These are phyloP conservation scores for Scolopax rusticola DNA, from an alignment of 2,797 vertebrate genomes.

Conservation along the genomic window DNA sequence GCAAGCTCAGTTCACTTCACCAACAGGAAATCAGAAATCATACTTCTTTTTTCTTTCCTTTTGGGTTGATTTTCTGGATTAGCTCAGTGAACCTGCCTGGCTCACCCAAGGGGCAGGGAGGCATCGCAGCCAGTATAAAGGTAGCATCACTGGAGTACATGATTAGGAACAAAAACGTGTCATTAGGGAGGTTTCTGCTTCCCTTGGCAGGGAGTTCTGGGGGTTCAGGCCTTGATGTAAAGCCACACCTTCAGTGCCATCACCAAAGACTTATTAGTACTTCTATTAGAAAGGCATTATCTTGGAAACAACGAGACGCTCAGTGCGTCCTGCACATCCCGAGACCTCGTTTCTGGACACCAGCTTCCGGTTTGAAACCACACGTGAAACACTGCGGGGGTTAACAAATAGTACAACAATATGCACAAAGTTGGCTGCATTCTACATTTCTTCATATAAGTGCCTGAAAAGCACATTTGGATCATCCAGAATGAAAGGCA, in stretches of 20 bases:
- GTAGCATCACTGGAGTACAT: background rate
- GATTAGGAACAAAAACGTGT: background rate
- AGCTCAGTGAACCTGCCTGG: background rate
- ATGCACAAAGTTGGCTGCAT: background rate
- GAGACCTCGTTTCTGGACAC: background rate
- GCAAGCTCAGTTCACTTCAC: background rate
- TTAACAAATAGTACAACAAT: background rate
- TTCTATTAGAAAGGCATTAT: background rate
- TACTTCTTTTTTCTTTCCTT: background rate
- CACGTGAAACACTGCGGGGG: background rate
- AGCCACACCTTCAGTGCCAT: background rate
- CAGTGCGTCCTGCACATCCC: fast-evolving
- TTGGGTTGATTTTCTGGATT: background rate
- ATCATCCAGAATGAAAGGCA: background rate
- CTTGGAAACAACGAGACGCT: background rate
- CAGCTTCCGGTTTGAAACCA: background rate
- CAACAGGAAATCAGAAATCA: background rate
- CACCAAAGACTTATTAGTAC: background rate
- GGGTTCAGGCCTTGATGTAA: background rate
- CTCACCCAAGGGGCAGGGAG: background rate
- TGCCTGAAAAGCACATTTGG: background rate
- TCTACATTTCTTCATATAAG: background rate
- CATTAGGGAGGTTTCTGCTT: background rate
- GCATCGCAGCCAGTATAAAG: background rate
- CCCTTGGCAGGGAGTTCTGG: background rate